These are phyloP conservation scores for Polyploca ridens DNA, from an alignment of 2,888 invertebrate species.

Conservation along the genomic window DNA sequence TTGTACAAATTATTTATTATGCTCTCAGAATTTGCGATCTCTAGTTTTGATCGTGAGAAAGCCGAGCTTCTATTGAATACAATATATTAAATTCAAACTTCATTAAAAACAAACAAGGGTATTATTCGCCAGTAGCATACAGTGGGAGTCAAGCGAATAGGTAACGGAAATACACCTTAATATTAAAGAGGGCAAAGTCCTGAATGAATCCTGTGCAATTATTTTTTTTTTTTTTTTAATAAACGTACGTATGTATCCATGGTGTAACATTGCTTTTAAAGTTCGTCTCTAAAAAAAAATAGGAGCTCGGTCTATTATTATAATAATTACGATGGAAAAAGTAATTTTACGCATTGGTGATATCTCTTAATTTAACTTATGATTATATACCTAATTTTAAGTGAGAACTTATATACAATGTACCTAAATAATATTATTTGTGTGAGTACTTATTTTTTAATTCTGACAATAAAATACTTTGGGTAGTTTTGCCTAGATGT, in stretches of 20 bases:
- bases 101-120: too few relatives aligned
- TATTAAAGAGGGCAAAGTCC: too few relatives aligned
- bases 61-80: neutral
- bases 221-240: too few relatives aligned
- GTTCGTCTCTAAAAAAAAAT: neutral
- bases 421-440: conserved; percentile 8
- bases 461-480: conserved; percentile 5
- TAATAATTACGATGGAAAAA: neutral
- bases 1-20: conserved; percentile 2
- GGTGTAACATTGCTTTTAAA: too few relatives aligned
- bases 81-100: neutral
- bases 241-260: too few relatives aligned
- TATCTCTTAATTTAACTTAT: neutral
- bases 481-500: neutral
- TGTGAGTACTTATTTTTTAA: conserved; percentile 10
- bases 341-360: neutral
- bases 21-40: neutral
- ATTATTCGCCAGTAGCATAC: too few relatives aligned
- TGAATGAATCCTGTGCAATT: too few relatives aligned
- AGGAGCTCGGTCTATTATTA: neutral
- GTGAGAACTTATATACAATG: neutral
- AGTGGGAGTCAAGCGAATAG: too few relatives aligned
- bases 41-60: neutral
- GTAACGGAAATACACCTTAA: too few relatives aligned
- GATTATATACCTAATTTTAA: neutral